A percentile compares a stretch with the other conserved stretches of the same genome.
Evolutionary conservation across 2,888 invertebrate species (phyloP).

Genomic region (Troglohyphantes excavatus): DNA sequence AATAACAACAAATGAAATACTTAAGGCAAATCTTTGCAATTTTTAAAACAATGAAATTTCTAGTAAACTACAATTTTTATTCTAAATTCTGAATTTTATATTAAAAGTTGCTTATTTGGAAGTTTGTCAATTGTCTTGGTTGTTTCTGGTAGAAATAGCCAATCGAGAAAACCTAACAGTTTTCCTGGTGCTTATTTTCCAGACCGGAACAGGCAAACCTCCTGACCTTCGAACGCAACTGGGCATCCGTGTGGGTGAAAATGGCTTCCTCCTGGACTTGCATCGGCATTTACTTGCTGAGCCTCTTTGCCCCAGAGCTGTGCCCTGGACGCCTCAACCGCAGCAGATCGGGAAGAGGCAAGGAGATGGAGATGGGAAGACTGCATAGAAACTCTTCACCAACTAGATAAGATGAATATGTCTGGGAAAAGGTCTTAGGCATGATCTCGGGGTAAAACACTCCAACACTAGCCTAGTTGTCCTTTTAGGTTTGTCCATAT

Average conservation of each 20-base stretch:
- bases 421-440: too few species aligned
- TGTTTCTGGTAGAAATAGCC: background rate
- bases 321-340: constrained; percentile 80
- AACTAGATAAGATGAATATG: too few species aligned
- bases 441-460: too few species aligned
- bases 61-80: too few species aligned
- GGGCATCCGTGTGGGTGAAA: constrained; percentile 84
- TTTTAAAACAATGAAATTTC: too few species aligned
- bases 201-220: constrained; percentile 83
- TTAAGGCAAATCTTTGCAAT: too few species aligned
- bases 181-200: constrained; percentile 34
- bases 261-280: constrained; percentile 84
- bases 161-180: background rate
- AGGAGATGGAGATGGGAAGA: constrained; percentile 60
- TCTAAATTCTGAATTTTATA: too few species aligned
- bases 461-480: too few species aligned
- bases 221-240: constrained; percentile 83
- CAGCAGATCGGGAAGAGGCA: constrained; percentile 49
- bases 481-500: too few species aligned
- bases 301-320: constrained; percentile 82
- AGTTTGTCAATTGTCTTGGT: background rate
- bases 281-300: constrained; percentile 83
- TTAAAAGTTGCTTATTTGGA: too few species aligned
- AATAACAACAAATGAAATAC: too few species aligned
- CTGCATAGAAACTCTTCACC: constrained; percentile 27